Percentiles rank a stretch among this genome's conserved stretches.
Evolutionary conservation across 1,140 invertebrate species (phyloP).

Genomic region (Marisa cornuarietis): DNA sequence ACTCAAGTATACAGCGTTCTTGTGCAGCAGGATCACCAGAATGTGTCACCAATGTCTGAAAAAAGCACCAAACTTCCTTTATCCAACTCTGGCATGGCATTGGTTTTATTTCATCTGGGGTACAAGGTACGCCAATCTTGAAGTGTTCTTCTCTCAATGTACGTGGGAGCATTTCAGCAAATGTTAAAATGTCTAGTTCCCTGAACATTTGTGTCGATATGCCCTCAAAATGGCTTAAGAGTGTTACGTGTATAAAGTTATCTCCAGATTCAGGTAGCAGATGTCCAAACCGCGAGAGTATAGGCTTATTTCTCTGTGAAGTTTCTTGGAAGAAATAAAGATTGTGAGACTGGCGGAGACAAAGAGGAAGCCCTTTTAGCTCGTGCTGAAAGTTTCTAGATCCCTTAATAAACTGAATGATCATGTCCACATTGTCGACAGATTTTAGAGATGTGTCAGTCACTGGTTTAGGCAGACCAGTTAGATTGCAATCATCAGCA

Average conservation of each 20-base stretch:
- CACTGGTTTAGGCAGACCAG: constrained; percentile 5
- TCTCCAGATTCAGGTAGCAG: constrained; percentile 10
- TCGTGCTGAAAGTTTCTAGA: background rate
- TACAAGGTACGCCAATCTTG: no score
- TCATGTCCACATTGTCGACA: background rate
- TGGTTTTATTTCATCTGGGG: no score
- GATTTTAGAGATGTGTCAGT: constrained; percentile 7
- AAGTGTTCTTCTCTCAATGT: no score
- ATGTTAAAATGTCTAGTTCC: background rate
- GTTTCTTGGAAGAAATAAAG: background rate
- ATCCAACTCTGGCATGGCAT: no score
- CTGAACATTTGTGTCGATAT: background rate
- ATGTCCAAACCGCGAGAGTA: background rate
- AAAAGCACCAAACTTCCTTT: no score
- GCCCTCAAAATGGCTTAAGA: background rate
- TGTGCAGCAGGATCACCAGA: constrained; percentile 31
- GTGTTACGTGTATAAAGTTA: constrained; percentile 7
- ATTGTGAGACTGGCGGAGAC: constrained; percentile 11
- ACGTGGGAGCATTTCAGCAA: background rate
- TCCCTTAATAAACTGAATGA: background rate
- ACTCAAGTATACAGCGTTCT: constrained; percentile 7
- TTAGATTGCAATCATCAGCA: background rate
- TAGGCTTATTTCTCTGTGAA: background rate
- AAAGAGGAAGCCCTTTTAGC: constrained; percentile 11
- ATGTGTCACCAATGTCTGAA: constrained; percentile 20